These are phyloP conservation scores for Neocrepidodera transversa DNA, from an alignment of 2,888 invertebrate genomes.

Conservation along the genomic window DNA sequence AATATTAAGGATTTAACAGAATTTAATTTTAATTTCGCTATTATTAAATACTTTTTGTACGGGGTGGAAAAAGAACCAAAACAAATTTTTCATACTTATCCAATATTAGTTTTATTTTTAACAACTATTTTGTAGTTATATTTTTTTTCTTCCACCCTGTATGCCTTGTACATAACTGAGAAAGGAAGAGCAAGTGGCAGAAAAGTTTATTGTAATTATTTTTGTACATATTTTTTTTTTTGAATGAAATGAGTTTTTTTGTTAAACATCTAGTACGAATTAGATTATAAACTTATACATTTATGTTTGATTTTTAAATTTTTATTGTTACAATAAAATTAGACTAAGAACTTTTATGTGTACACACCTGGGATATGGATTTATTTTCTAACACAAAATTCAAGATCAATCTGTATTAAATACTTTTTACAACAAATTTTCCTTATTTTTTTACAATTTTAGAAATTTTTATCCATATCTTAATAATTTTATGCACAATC, in stretches of 20 bases:
- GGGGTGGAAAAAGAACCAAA: not conserved
- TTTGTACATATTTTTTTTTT: constrained; percentile 38
- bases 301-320: constrained; percentile 37
- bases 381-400: not conserved
- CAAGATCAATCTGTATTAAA: not conserved
- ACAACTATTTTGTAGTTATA: too few relatives aligned
- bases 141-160: constrained; percentile 5
- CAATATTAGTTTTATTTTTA: too few relatives aligned
- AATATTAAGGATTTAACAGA: not conserved
- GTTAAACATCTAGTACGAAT: constrained; percentile 24
- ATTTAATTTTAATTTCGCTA: not conserved
- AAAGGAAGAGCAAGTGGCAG: constrained; percentile 12
- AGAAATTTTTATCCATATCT: not conserved
- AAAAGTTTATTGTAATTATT: constrained; percentile 38
- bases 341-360: constrained; percentile 25
- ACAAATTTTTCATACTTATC: too few relatives aligned
- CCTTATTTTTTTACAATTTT: not conserved
- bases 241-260: constrained; percentile 30
- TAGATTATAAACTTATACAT: constrained; percentile 32
- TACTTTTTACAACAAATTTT: not conserved
- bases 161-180: constrained; percentile 15
- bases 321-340: constrained; percentile 30
- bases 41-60: not conserved
- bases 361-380: constrained; percentile 12
- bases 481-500: constrained; percentile 30